phyloP scores from a whole-genome alignment of 2,888 invertebrate genomes.

The Plutella xylostella region DNA sequence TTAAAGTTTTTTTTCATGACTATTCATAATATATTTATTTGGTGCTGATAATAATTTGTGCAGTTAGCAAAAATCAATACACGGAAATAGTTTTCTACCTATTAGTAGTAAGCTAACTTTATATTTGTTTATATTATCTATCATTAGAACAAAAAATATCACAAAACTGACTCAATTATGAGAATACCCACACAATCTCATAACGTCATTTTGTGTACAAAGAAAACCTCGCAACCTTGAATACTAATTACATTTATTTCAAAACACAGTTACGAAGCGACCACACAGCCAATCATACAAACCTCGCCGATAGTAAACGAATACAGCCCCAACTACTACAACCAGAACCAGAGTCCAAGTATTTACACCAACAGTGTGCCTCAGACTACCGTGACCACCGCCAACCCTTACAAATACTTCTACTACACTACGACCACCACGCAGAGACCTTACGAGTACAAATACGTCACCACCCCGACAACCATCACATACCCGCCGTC shows the following conservation, averaged over 20 bases:
- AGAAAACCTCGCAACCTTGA: background rate
- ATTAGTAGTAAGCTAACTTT: no score
- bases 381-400: constrained; percentile 18
- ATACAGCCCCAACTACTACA: constrained; percentile 31
- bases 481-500: constrained; percentile 33
- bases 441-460: constrained; percentile 28
- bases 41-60: no score
- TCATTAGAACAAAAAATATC: no score
- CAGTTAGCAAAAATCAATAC: no score
- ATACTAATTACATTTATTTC: background rate
- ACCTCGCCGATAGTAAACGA: constrained; percentile 31
- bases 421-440: constrained; percentile 23
- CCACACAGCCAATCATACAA: constrained; percentile 56
- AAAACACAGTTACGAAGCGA: constrained; percentile 50
- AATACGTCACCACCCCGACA: constrained; percentile 33
- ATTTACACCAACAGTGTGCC: background rate
- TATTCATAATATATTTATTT: no score
- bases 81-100: no score
- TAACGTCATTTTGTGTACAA: constrained; percentile 35
- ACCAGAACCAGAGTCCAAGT: constrained; percentile 21
- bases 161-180: constrained; percentile 36
- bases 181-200: constrained; percentile 35
- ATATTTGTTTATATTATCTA: background rate
- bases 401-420: constrained; percentile 26
- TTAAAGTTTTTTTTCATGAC: no score